Conservation (phyloP, 2,113 vertebrate species). For the Notechis scutatus region DNA sequence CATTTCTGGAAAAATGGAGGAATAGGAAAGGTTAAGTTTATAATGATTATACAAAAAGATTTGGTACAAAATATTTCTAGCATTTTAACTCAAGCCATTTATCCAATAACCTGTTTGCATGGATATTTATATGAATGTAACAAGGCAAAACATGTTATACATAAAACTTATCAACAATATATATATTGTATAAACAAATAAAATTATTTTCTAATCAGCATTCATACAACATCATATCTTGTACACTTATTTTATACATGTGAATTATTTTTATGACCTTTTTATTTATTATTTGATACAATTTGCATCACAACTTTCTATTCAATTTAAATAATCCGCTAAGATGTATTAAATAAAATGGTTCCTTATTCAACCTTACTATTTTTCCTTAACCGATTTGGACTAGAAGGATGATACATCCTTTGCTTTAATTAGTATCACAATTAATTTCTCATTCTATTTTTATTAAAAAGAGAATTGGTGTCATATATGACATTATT, state of each 20-base stretch:
- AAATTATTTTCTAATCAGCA: neutral
- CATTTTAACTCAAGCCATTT: neutral
- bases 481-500: neutral
- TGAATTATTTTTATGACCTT: neutral
- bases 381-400: neutral
- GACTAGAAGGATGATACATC: neutral
- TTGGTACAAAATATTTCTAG: neutral
- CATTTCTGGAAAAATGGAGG: neutral
- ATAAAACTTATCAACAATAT: neutral
- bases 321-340: neutral
- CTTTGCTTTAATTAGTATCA: neutral
- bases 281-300: neutral
- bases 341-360: neutral
- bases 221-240: neutral
- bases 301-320: neutral
- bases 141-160: neutral
- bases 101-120: neutral
- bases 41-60: neutral
- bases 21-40: neutral
- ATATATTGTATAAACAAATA: neutral
- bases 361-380: neutral
- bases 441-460: fast-evolving
- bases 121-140: neutral
- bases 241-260: neutral
- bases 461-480: neutral